These are phyloP conservation scores for Drosophila glabriapex DNA, from an alignment of 2,888 invertebrate genomes.

Conservation along the genomic window DNA sequence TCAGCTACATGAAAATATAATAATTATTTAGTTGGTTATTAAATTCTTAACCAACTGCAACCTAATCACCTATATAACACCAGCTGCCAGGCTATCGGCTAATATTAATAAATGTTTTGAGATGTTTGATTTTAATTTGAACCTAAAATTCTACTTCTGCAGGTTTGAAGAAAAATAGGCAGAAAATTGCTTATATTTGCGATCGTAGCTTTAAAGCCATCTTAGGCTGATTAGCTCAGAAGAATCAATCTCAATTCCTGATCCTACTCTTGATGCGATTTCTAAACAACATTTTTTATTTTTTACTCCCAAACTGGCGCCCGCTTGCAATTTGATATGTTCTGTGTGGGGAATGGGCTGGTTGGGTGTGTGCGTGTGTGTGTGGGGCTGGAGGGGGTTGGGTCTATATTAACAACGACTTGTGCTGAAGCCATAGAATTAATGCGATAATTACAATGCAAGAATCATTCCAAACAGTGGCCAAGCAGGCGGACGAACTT, in stretches of 20 bases:
- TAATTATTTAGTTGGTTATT: neutral
- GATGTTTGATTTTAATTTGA: neutral
- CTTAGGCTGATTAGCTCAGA: too few species aligned
- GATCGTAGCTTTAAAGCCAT: too few species aligned
- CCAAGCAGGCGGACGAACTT: slow-evolving; percentile 17
- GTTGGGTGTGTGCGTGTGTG: neutral
- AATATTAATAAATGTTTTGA: neutral
- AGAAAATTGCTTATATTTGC: too few species aligned
- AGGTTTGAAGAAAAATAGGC: too few species aligned
- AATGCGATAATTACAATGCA: slow-evolving; percentile 79
- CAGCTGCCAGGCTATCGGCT: too few species aligned
- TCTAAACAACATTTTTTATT: neutral
- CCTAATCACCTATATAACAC: neutral
- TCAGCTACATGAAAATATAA: neutral
- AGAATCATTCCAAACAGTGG: slow-evolving; percentile 63
- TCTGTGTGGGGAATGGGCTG: neutral
- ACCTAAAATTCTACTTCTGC: too few species aligned
- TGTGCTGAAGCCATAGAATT: slow-evolving; percentile 74
- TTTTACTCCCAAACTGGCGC: slow-evolving; percentile 41
- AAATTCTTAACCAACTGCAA: neutral
- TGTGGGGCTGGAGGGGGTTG: too few species aligned
- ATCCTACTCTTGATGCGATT: neutral
- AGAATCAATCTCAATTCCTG: neutral
- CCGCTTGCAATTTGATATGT: slow-evolving; percentile 64
- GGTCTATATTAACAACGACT: slow-evolving; percentile 9